Percentiles rank a stretch among this genome's conserved stretches.
Conservation (phyloP, 2,888 invertebrate genomes). For the Conus canariensis region DNA sequence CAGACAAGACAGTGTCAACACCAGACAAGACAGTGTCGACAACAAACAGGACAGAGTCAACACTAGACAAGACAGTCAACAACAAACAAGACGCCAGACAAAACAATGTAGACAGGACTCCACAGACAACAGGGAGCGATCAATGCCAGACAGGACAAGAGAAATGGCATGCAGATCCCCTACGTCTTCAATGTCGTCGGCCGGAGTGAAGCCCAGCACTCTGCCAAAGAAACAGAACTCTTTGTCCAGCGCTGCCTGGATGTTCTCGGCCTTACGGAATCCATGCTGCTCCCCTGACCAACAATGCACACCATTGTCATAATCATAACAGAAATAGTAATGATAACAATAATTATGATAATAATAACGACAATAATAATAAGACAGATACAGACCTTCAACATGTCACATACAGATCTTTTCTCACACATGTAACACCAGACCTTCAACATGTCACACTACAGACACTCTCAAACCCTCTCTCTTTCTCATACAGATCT, state of each 20-base stretch:
- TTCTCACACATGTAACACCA: too few relatives aligned
- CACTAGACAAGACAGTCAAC: too few relatives aligned
- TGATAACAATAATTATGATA: not conserved
- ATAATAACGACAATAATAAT: not conserved
- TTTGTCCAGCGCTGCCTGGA: constrained; percentile 77
- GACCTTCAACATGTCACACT: too few relatives aligned
- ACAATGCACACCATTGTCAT: not conserved
- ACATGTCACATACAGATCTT: constrained; percentile 51
- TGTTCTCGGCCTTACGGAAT: constrained; percentile 78
- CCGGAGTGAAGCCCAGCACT: constrained; percentile 74
- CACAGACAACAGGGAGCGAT: too few relatives aligned
- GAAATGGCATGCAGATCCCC: not conserved
- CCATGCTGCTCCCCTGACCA: constrained; percentile 79
- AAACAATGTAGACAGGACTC: too few relatives aligned
- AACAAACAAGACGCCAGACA: too few relatives aligned
- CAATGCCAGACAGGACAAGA: too few relatives aligned
- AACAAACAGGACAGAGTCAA: too few relatives aligned
- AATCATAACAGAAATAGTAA: not conserved
- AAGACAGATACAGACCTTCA: constrained; percentile 63
- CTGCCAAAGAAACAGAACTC: constrained; percentile 78
- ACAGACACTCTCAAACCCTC: too few relatives aligned
- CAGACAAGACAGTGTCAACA: too few relatives aligned
- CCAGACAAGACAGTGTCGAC: too few relatives aligned
- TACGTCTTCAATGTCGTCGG: constrained; percentile 66
- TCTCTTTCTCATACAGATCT: too few relatives aligned